Base-by-base conservation (phyloP, 2,797 vertebrate species). In the Pipistrellus nathusii region DNA sequence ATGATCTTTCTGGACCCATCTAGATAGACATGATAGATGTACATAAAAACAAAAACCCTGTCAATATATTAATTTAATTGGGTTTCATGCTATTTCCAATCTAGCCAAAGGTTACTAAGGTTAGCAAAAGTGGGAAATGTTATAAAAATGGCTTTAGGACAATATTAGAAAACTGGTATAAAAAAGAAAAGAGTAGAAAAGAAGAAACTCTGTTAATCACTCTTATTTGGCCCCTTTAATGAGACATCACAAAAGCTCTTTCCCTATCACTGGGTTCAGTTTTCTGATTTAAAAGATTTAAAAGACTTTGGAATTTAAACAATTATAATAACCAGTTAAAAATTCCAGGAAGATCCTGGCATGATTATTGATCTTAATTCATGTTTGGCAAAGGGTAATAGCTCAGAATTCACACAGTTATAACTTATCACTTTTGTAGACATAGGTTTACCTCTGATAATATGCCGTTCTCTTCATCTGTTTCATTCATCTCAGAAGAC, bases 401-500 rank as follows among this genome's bases (percentile, higher is more conserved):
- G 25, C 9, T 32, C 55, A 55, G 57, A 86, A 55, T 27, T 85
- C 59, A 44, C 4, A 32, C 18, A 44, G 44, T 23, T 38, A 8
- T 48, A 51, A 78, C 14, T 46, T 18, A 17, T 48, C 44, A n/a
- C 41, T 55, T 41, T 5, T 7, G 9, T 8, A 30, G 23, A 6
- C 10, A 8, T 32, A 46, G 8, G 76, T 11, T 93, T 90, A 98
- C 98, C 98, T 98, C 98, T 0, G 92, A 73, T n/a, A 90, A 48
- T 0, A 88, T 13, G 11, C 97, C 94, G 27, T 95, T 98, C 82
- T 99, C 99, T 41, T 99, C 99, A 1, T 98, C 98, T 1, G 95
- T 96, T 44, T 98, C 97, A 1, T 94, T 89, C 14, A 73, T 48
- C 1, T 97, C 98, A 4, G 97, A 97, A 0, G 98, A 97, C 32